Base-by-base conservation (phyloP, 2,797 vertebrate genomes). In the Arctocebus calabarensis region DNA sequence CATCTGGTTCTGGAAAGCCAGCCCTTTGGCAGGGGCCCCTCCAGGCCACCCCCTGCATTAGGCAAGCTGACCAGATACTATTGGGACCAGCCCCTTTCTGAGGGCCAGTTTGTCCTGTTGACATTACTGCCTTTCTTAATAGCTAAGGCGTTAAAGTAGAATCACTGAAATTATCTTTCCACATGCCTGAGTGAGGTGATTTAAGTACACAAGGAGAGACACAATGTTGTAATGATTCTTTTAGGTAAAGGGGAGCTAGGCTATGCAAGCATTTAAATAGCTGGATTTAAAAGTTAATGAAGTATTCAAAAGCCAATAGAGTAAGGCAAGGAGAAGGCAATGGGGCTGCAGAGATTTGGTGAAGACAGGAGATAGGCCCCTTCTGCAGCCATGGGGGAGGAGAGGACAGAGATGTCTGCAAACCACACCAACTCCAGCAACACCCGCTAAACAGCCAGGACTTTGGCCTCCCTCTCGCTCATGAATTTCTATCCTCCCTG, bases 261-360 rank as follows among this genome's bases (percentile, higher is more conserved):
- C 32, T 52, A 32, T 34, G 14, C 23, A 68, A 86, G 77, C 92
- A 70, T 84, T 74, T 89, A 43, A 86, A 71, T 0, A 79, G 62
- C 57, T 90, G 64, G 83, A 55, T 85, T 55, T 84, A 45, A 88
- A 96, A 95, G 82, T 70, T 62, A 88, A 45, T 91, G 84, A 52
- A 94, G 45, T 85, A 40, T 90, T 96, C 45, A 96, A 64, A 95
- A 96, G 45, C 22, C 71, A 43, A 1, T 32, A 0, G 43, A 8
- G 11, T 71, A 71, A 0, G 9, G 0, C 68, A 2, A 68, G 64
- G 13, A 74, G 90, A 34, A 20, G 74, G 27, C 23, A 5, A 20
- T 0, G 3, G 17, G 20, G 25, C 82, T 34, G 8, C 1, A 4
- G 16, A 3, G 40, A 73, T 68, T 29, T 3, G 94, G 19, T 1